A percentile compares a stretch with the other conserved stretches of the same genome.
phyloP scores from a whole-genome alignment of 2,797 vertebrate species.

The Gallinago stenura region DNA sequence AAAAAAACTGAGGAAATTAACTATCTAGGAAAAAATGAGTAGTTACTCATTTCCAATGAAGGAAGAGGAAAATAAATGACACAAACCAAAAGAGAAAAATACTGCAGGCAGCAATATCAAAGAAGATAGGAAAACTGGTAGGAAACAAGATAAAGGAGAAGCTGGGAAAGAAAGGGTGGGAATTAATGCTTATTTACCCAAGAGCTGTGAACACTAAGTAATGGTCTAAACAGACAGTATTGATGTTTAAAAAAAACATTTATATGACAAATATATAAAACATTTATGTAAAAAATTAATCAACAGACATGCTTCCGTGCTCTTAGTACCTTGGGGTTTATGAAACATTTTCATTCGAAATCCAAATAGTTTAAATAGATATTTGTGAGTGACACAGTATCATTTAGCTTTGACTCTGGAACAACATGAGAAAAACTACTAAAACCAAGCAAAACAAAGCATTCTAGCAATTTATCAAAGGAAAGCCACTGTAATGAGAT shows the following conservation, averaged over 20 bases:
- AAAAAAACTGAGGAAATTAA: background rate
- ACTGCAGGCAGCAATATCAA: background rate
- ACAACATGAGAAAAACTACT: background rate
- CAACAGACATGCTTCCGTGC: background rate
- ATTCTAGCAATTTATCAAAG: background rate
- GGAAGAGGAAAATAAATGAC: background rate
- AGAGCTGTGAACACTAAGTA: background rate
- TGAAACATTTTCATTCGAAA: background rate
- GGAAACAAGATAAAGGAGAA: background rate
- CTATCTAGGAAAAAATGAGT: background rate
- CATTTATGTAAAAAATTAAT: background rate
- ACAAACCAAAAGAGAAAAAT: background rate
- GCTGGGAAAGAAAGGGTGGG: background rate
- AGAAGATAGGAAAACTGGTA: background rate
- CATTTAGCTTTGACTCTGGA: background rate
- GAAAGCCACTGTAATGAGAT: background rate
- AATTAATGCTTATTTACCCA: background rate
- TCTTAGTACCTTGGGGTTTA: background rate
- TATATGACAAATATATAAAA: background rate
- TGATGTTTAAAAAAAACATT: background rate
- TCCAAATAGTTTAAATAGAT: background rate
- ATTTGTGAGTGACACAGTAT: background rate
- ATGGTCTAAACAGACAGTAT: background rate
- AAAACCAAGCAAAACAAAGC: background rate
- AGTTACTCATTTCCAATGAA: background rate